A percentile compares a stretch with the other conserved stretches of the same genome.
phyloP scores from a whole-genome alignment of 2,113 vertebrate genomes.

The Hemichromis elongatus region DNA sequence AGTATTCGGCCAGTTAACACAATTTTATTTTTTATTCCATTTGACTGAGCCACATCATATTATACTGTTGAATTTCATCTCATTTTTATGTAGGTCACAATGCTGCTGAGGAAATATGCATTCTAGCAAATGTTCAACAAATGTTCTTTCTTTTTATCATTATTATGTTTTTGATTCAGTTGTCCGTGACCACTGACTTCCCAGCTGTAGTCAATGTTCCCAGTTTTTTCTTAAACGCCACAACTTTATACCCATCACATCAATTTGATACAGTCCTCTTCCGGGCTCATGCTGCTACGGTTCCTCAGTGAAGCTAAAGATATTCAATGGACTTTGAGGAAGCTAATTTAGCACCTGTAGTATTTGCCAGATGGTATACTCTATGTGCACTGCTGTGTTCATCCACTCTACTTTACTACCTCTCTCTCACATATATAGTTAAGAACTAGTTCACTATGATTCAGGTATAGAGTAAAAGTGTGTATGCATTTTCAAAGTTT shows the following conservation, averaged over 20 bases:
- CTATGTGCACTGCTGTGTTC: neutral
- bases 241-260: neutral
- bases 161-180: neutral
- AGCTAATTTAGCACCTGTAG: neutral
- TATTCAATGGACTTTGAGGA: neutral
- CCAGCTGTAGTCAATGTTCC: fast-evolving
- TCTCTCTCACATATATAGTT: neutral
- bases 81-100: neutral
- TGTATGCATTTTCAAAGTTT: neutral
- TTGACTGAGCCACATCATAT: fast-evolving
- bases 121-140: neutral
- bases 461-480: neutral
- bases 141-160: fast-evolving
- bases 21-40: neutral
- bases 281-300: neutral
- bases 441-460: neutral
- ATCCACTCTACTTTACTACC: neutral
- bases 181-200: neutral
- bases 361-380: neutral
- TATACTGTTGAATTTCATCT: neutral
- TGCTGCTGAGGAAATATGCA: neutral
- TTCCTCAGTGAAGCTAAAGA: neutral
- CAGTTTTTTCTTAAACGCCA: neutral
- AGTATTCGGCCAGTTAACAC: neutral
- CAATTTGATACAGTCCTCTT: neutral